phyloP scores from a whole-genome alignment of 1,140 invertebrate genomes.

The Harpegnathos saltator region DNA sequence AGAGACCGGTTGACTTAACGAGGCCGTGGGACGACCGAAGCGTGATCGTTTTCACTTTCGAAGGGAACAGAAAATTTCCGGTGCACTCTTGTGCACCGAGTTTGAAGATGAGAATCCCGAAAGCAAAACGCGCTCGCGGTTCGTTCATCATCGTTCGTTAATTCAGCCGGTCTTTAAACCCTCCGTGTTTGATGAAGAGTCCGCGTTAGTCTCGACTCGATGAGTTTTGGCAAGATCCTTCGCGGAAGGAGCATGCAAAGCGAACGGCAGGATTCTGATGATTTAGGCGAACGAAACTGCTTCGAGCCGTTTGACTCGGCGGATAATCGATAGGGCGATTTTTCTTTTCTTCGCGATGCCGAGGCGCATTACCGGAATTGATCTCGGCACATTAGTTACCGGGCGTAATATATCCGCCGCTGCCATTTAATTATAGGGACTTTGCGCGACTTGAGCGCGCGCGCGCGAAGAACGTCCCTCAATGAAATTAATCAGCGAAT shows the following conservation, averaged over 20 bases:
- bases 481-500: constrained; percentile 48
- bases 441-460: constrained; percentile 1
- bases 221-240: not conserved
- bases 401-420: constrained; percentile 19
- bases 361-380: constrained; percentile 31
- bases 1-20: too few relatives aligned
- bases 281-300: constrained; percentile 36
- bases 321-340: constrained; percentile 42
- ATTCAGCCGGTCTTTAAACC: too few relatives aligned
- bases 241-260: not conserved
- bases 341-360: constrained; percentile 11
- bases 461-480: constrained; percentile 4
- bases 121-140: too few relatives aligned
- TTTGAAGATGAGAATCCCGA: too few relatives aligned
- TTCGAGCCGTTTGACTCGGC: constrained; percentile 16
- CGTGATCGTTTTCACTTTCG: too few relatives aligned
- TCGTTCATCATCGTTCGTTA: too few relatives aligned
- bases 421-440: constrained; percentile 44
- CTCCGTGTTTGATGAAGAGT: too few relatives aligned
- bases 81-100: too few relatives aligned
- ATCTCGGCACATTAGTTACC: constrained; percentile 35
- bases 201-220: too few relatives aligned
- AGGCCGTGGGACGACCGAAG: too few relatives aligned
- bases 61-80: too few relatives aligned
- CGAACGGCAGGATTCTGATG: constrained; percentile 9